A percentile compares a stretch with the other conserved stretches of the same genome.
Evolutionary conservation across 1,140 invertebrate genomes (phyloP).

Genomic region (Zaprionus taronus): DNA sequence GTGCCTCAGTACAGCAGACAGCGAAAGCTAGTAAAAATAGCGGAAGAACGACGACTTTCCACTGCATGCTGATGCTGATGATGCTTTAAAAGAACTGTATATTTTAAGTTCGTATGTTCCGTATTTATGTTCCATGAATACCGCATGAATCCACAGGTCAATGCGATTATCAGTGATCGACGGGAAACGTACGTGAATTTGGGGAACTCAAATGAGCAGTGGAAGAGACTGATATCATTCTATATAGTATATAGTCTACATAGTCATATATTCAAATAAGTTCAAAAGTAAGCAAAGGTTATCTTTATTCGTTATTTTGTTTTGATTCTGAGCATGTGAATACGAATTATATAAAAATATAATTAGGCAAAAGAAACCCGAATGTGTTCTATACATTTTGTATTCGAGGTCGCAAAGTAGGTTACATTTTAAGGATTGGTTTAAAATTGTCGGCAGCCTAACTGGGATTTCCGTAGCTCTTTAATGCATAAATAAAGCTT

Average conservation of each 20-base stretch:
- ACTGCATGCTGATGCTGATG: neutral
- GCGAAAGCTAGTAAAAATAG: neutral
- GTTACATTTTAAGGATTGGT: neutral
- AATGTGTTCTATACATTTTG: neutral
- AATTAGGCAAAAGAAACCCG: neutral
- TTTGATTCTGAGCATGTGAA: neutral
- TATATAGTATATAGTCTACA: no score
- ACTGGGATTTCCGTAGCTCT: slow-evolving; percentile 32
- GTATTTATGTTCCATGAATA: no score
- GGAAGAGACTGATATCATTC: no score
- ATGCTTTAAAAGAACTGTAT: neutral
- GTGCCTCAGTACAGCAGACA: neutral
- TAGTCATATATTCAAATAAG: no score
- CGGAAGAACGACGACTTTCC: neutral
- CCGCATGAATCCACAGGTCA: no score
- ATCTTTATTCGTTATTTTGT: no score
- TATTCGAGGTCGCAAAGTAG: neutral
- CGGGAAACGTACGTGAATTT: no score
- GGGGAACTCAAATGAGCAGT: no score
- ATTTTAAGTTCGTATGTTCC: neutral
- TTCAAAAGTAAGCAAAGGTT: no score
- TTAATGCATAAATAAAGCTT: slow-evolving; percentile 74
- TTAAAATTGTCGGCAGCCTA: slow-evolving; percentile 7
- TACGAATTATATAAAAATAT: neutral
- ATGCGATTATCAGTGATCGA: no score